Evolutionary conservation across 2,797 vertebrate genomes (phyloP).

Genomic region (Crocodylus rhombifer): DNA sequence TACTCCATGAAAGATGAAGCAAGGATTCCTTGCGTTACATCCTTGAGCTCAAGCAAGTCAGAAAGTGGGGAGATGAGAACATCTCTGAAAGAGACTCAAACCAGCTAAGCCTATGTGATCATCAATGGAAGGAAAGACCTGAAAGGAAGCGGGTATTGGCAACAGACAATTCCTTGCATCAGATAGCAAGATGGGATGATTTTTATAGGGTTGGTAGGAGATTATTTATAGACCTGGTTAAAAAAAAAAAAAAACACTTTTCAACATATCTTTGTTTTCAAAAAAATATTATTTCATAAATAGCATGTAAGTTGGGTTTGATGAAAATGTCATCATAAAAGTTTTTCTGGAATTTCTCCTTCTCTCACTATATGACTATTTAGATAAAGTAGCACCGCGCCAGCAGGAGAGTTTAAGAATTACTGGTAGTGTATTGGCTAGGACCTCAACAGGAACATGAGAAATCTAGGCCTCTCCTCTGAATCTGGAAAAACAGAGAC

Average conservation of each 20-base stretch:
- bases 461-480: too few species aligned
- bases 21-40: neutral
- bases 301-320: neutral
- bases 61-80: neutral
- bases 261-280: too few species aligned
- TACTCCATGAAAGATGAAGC: neutral
- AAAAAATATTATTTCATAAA: too few species aligned
- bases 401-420: too few species aligned
- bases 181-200: neutral
- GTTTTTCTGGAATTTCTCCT: neutral
- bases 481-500: too few species aligned
- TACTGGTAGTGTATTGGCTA: too few species aligned
- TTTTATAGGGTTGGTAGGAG: neutral
- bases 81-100: neutral
- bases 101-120: neutral
- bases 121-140: neutral
- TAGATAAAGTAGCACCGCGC: too few species aligned
- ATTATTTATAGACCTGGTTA: neutral
- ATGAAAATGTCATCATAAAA: neutral
- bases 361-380: too few species aligned
- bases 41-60: neutral
- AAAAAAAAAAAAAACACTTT: neutral
- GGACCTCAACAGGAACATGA: too few species aligned
- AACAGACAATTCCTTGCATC: neutral
- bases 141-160: neutral